Evolutionary conservation across 2,113 vertebrate genomes (phyloP).

Genomic region (Anarhynchus alexandrinus): DNA sequence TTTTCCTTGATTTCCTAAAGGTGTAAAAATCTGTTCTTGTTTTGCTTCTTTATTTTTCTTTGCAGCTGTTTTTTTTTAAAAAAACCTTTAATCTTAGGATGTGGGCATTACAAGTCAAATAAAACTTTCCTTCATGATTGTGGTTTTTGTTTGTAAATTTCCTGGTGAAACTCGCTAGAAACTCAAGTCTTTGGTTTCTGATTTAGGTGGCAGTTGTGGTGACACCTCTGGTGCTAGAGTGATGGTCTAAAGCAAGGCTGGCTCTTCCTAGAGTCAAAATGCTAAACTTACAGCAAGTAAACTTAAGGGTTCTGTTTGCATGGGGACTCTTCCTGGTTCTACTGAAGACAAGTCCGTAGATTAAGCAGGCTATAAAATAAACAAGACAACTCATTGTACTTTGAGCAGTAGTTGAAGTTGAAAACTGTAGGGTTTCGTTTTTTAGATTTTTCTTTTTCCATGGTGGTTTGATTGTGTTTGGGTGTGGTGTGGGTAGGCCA

Average conservation of each 20-base stretch:
- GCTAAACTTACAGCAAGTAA: neutral
- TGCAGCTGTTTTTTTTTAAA: neutral
- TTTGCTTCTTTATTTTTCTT: slow-evolving; percentile 14
- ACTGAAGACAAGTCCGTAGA: neutral
- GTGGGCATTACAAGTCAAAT: slow-evolving; percentile 61
- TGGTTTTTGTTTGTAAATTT: neutral
- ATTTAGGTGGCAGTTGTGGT: neutral
- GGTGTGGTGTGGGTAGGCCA: neutral
- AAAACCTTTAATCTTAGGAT: slow-evolving; percentile 32
- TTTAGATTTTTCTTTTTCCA: neutral
- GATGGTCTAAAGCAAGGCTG: neutral
- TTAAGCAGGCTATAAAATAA: neutral
- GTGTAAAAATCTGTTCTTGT: slow-evolving; percentile 30
- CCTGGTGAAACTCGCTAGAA: neutral
- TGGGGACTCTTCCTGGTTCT: neutral
- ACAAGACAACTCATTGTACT: neutral
- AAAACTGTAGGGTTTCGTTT: neutral
- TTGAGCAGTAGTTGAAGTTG: neutral
- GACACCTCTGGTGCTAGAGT: neutral
- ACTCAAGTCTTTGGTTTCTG: neutral
- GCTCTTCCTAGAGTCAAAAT: neutral
- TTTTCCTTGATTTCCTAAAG: slow-evolving; percentile 4
- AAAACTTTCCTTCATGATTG: slow-evolving; percentile 50
- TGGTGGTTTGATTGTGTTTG: neutral
- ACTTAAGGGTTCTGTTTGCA: neutral